Evolutionary conservation across 2,888 invertebrate genomes (phyloP).

Genomic region (Petrolisthes manimaculis): DNA sequence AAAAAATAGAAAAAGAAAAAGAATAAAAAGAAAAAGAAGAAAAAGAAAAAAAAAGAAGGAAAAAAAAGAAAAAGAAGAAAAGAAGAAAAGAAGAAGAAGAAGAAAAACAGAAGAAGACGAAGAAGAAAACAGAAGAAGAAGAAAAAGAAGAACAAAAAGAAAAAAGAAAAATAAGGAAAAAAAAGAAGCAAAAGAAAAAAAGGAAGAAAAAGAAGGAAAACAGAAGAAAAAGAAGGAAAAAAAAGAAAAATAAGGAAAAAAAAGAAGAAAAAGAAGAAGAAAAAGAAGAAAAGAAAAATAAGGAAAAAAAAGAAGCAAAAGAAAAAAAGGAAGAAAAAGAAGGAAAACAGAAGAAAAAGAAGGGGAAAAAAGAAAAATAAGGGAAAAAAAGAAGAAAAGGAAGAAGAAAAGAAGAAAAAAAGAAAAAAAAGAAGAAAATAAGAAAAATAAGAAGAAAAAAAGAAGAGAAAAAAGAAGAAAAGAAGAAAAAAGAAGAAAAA

Average conservation of each 20-base stretch:
- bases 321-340: background rate
- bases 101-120: background rate
- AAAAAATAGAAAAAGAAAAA: background rate
- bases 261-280: background rate
- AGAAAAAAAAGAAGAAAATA: constrained; percentile 16
- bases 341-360: background rate
- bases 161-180: too few species aligned
- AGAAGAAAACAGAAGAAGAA: background rate
- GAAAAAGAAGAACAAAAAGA: background rate
- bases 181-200: background rate
- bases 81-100: background rate
- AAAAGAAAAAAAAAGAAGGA: background rate
- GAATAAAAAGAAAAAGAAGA: background rate
- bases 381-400: background rate
- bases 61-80: background rate
- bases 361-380: background rate
- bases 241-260: too few species aligned
- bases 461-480: background rate
- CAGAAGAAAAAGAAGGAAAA: background rate
- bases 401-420: constrained; percentile 16
- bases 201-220: background rate
- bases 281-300: background rate
- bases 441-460: constrained; percentile 19
- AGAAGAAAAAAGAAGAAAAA: background rate
- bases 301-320: background rate